Conservation (phyloP, 2,888 invertebrate genomes). For the Baronia brevicornis region DNA sequence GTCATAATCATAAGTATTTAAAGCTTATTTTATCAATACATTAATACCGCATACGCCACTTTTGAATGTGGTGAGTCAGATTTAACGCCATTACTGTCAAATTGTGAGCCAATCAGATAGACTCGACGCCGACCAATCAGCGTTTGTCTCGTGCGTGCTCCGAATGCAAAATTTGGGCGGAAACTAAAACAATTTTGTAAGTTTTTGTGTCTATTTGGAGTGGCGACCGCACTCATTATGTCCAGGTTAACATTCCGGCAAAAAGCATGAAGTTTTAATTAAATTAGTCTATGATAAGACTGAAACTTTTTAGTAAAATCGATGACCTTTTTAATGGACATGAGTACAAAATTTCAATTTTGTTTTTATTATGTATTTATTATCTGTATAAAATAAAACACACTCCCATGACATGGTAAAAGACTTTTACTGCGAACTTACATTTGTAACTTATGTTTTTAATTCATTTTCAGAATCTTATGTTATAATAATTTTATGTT, state of each 20-base stretch:
- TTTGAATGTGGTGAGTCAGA: conserved; percentile 24
- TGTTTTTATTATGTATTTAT: no score
- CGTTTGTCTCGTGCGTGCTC: conserved; percentile 46
- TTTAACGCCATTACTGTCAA: conserved; percentile 75
- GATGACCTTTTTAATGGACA: no score
- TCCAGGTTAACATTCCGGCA: conserved; percentile 1
- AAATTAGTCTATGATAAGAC: no score
- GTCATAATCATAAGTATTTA: neutral
- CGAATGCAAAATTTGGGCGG: conserved; percentile 66
- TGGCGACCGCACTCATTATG: conserved; percentile 17
- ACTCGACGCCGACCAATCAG: conserved; percentile 55
- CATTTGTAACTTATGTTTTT: no score
- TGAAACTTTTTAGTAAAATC: no score
- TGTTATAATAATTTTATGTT: no score
- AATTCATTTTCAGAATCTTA: no score
- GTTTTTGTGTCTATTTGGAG: conserved; percentile 45
- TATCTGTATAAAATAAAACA: no score
- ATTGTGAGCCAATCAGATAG: conserved; percentile 65
- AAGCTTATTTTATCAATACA: conserved; percentile 19
- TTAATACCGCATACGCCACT: conserved; percentile 21
- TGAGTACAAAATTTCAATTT: no score
- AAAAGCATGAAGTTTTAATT: conserved; percentile 5
- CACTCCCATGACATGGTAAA: no score
- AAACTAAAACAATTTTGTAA: conserved; percentile 61
- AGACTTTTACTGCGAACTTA: no score